Evolutionary conservation across 2,797 vertebrate genomes (phyloP).

Genomic region (Steatocranus sp.): DNA sequence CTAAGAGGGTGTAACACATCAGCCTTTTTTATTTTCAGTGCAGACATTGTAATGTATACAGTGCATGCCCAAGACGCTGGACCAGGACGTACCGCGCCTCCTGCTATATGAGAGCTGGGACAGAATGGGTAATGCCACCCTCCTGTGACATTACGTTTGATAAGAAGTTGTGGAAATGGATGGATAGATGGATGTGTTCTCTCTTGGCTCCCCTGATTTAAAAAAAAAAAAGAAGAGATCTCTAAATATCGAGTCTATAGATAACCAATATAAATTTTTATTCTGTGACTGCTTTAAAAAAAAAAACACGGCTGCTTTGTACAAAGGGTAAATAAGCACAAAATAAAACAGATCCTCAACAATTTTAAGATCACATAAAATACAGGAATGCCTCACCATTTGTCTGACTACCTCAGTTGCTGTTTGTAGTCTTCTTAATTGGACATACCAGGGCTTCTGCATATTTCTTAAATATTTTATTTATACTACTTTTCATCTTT

Average conservation of each 20-base stretch:
- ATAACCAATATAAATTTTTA: not conserved
- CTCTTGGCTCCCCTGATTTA: not conserved
- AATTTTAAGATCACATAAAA: not conserved
- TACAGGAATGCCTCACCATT: not conserved
- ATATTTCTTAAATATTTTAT: not conserved
- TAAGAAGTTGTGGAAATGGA: not conserved
- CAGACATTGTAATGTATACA: not conserved
- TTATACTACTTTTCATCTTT: not conserved
- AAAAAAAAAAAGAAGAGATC: accelerated
- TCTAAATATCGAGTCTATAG: not conserved
- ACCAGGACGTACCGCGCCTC: not conserved
- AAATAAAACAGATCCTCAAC: not conserved
- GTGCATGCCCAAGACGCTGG: not conserved
- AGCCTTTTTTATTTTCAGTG: not conserved
- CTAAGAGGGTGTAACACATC: not conserved
- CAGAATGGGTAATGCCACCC: not conserved
- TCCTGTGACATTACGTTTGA: not conserved
- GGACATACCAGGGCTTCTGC: not conserved
- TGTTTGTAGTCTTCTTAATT: not conserved
- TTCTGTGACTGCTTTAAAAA: not conserved
- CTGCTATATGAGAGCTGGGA: not conserved
- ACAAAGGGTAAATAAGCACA: not conserved
- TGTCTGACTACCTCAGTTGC: not conserved
- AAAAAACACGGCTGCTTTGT: not conserved
- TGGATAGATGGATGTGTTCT: not conserved